Evolutionary conservation across 2,888 invertebrate species (phyloP).

Genomic region (Leptinotarsa tumamoca): DNA sequence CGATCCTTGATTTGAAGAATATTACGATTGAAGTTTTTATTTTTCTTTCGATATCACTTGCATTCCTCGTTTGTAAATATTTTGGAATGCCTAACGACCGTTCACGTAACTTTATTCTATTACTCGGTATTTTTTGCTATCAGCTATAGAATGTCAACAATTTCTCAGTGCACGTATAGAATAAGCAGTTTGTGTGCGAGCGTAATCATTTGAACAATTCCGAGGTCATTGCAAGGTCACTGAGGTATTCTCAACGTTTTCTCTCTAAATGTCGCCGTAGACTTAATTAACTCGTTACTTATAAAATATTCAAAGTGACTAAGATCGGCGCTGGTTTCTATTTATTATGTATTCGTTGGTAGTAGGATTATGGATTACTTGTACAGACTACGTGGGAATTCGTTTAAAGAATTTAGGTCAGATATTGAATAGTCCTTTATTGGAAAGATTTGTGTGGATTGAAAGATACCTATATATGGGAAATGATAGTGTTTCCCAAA

Average conservation of each 20-base stretch:
- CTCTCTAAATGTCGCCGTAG: constrained; percentile 26
- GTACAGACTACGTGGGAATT: background rate
- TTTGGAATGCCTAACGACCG: constrained; percentile 4
- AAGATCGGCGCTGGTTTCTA: constrained; percentile 16
- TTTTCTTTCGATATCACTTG: background rate
- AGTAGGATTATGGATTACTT: constrained; percentile 16
- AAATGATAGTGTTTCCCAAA: too few species aligned
- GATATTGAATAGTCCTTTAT: background rate
- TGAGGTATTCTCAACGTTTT: constrained; percentile 34
- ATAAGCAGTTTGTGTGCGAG: constrained; percentile 23
- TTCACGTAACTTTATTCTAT: background rate
- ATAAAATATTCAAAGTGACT: constrained; percentile 30
- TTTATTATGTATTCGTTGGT: background rate
- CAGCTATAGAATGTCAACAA: constrained; percentile 32
- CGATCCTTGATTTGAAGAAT: too few species aligned
- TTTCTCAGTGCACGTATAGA: constrained; percentile 27
- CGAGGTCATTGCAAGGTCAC: constrained; percentile 44
- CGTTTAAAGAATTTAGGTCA: background rate
- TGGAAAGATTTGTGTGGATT: too few species aligned
- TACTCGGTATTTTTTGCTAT: constrained; percentile 20
- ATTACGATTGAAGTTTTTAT: background rate
- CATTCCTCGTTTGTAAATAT: constrained; percentile 14
- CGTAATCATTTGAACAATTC: constrained; percentile 43
- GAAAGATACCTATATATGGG: too few species aligned
- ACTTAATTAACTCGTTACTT: constrained; percentile 25